Base-by-base conservation (phyloP, 2,113 vertebrate species). In the Rhinoderma darwinii region DNA sequence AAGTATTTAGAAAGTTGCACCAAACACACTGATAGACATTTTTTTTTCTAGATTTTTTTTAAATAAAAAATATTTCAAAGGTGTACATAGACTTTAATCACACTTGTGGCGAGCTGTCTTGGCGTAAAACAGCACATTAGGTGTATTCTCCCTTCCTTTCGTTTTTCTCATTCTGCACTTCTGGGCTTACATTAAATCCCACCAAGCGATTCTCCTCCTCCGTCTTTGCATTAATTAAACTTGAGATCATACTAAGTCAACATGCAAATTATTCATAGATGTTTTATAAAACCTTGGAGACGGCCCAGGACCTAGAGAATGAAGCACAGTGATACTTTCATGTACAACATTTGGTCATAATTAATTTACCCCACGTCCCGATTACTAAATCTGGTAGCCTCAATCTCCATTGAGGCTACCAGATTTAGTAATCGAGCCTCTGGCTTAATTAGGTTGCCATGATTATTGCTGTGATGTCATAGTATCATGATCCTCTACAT, bases 261-360 rank as follows among this genome's bases (percentile, higher is more conserved):
- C 76, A 72, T 73, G 35, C 47, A 73, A 81, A 73, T 86, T 81
- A 86, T 86, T 81, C 84, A 72, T 73, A 50, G 43, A 70, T 56
- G 61, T 43, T 86, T 73, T 32, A 86, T 44, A 81, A 86, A 81
- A 37, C 85, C 77, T 86, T 43, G 22, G 66, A 86, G 61, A 86
- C 30, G 20, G 22, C 30, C 4, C 39, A 30, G 47, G 41, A 78
- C 84, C 83, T 56, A 17, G 44, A 59, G 63, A 59, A 81, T 7
- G 54, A 11, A 70, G 25, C 22, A 50, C 59, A 14, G 59, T 37
- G 70, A 72, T 59, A 80, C n/a, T 54, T 39, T 41, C 77, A 43
- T 74, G 66, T 30, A 61, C 35, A 59, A 73, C 47, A 73, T 86
- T 50, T 32, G 63, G 17, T 9, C 30, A 63, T 80, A 86, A 80